Conservation (phyloP, 1,140 invertebrate genomes). For the Ceratosolen solmsi region DNA sequence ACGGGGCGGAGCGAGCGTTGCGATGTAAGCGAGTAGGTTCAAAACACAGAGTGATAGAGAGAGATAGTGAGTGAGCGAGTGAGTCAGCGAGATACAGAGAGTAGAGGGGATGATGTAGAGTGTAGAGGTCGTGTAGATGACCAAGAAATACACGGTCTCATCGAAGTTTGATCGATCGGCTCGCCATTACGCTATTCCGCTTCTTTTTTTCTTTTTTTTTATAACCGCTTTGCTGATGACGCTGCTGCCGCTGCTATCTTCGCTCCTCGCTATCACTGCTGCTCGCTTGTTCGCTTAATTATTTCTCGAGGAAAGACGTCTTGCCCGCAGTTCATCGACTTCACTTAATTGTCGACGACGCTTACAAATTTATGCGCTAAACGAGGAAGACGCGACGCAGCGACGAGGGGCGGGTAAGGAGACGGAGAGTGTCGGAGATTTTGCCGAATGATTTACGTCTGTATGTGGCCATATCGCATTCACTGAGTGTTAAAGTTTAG, state of each 20-base stretch:
- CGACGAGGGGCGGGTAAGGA: not conserved
- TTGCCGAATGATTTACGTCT: conserved; percentile 22
- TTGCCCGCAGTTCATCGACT: conserved; percentile 10
- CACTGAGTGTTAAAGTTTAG: not conserved
- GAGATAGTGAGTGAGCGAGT: conserved; percentile 8
- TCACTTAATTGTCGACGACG: conserved; percentile 22
- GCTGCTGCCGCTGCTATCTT: not conserved
- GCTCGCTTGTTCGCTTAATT: conserved; percentile 34
- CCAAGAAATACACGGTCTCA: conserved; percentile 29
- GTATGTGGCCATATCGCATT: not conserved
- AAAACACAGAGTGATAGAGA: not conserved
- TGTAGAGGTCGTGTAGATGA: not conserved
- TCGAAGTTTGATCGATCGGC: conserved; percentile 35
- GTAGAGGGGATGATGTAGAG: not conserved
- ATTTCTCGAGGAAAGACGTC: conserved; percentile 10
- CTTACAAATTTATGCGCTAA: conserved; percentile 40
- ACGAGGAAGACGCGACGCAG: not conserved
- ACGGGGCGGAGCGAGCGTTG: not conserved
- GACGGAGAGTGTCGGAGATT: not conserved
- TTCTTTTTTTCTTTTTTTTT: not conserved
- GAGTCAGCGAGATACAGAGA: not conserved
- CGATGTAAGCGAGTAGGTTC: not conserved
- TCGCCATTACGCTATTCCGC: not conserved
- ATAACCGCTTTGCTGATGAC: not conserved
- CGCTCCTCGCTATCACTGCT: not conserved